A percentile compares a stretch with the other conserved stretches of the same genome.
These are phyloP conservation scores for Arctia plantaginis DNA, from an alignment of 2,888 invertebrate species.

Conservation along the genomic window DNA sequence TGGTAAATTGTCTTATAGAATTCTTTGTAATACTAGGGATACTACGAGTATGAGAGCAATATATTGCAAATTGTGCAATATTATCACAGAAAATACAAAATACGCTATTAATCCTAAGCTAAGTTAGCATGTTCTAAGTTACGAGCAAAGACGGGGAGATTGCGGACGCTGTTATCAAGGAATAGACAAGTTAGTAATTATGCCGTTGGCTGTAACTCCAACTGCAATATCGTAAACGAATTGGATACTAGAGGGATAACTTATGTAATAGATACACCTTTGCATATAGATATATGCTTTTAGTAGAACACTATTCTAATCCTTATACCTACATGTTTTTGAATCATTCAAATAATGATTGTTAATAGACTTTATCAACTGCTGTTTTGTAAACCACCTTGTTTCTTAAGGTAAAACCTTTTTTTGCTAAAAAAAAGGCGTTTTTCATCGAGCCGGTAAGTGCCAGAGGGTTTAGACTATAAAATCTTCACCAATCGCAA, in stretches of 20 bases:
- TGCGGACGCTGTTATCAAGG: not conserved
- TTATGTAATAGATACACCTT: not conserved
- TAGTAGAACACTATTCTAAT: not conserved
- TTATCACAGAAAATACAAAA: not conserved
- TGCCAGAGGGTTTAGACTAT: too few species aligned
- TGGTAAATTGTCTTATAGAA: not conserved
- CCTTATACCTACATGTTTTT: not conserved
- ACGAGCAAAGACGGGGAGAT: not conserved
- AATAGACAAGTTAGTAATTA: slow-evolving; percentile 8
- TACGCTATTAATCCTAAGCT: not conserved
- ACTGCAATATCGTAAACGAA: not conserved
- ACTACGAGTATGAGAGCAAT: not conserved
- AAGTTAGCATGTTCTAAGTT: not conserved
- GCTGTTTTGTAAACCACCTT: not conserved
- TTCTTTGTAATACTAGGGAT: not conserved
- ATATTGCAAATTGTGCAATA: not conserved
- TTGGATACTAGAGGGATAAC: not conserved
- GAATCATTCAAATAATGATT: not conserved
- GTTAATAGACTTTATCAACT: not conserved
- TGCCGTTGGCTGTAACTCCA: slow-evolving; percentile 5
- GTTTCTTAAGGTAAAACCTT: not conserved
- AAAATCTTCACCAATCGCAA: too few species aligned
- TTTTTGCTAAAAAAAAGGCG: too few species aligned
- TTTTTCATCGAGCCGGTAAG: too few species aligned
- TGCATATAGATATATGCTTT: not conserved